These are phyloP conservation scores for Bhutanitis thaidina DNA, from an alignment of 2,888 invertebrate species.

Conservation along the genomic window DNA sequence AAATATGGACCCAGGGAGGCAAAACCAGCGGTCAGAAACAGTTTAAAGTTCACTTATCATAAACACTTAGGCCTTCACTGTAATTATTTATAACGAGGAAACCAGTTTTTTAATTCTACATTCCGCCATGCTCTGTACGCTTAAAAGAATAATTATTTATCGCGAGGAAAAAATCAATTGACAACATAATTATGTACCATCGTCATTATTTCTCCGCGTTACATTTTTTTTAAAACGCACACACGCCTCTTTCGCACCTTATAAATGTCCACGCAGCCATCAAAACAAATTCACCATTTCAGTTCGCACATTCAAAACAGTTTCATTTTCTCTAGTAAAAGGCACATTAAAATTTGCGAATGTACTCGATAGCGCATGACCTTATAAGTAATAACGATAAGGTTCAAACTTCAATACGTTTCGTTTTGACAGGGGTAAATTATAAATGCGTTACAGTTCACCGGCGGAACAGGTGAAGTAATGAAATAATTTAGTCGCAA, in stretches of 20 bases:
- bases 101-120: conserved; percentile 23
- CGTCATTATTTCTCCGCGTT: conserved; percentile 26
- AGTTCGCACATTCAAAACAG: neutral
- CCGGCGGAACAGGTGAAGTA: conserved; percentile 48
- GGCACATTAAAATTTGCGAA: neutral
- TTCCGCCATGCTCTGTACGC: conserved; percentile 24
- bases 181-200: conserved; percentile 43
- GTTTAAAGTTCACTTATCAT: conserved; percentile 15
- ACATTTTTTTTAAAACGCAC: conserved; percentile 4
- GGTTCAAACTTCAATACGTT: conserved; percentile 2
- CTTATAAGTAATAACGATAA: neutral
- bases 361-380: neutral
- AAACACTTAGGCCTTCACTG: conserved; percentile 17
- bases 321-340: neutral
- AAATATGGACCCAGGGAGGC: too few species aligned
- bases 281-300: neutral
- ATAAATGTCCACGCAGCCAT: neutral
- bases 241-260: conserved; percentile 8
- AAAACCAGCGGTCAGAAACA: neutral
- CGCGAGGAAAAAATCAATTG: conserved; percentile 34
- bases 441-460: conserved; percentile 20
- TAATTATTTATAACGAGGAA: conserved; percentile 27
- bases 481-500: conserved; percentile 62
- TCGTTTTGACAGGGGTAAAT: neutral
- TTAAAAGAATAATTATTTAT: conserved; percentile 26